A percentile compares a stretch with the other conserved stretches of the same genome.
These are phyloP conservation scores for Dynastes maya DNA, from an alignment of 2,888 invertebrate genomes.

Conservation along the genomic window DNA sequence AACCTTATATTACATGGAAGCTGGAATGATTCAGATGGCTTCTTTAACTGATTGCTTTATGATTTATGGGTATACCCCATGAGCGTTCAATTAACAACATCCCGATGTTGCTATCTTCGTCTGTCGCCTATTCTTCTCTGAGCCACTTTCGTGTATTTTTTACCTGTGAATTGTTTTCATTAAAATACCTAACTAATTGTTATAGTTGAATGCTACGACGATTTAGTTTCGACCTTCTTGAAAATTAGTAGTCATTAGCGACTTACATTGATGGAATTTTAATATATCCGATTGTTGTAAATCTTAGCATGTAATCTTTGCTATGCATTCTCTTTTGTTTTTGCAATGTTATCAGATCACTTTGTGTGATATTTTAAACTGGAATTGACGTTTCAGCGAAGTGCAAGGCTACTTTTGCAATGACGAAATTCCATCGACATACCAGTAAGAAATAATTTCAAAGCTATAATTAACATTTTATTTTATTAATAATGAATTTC, in stretches of 20 bases:
- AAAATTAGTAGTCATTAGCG: slow-evolving; percentile 34
- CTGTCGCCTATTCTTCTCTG: neutral
- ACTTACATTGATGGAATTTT: slow-evolving; percentile 31
- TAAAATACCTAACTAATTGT: slow-evolving; percentile 59
- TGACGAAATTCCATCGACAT: no score
- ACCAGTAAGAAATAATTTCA: no score
- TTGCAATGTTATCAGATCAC: neutral
- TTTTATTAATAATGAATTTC: no score
- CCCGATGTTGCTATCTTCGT: slow-evolving; percentile 4
- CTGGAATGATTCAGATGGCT: slow-evolving; percentile 44
- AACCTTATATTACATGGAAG: slow-evolving; percentile 24
- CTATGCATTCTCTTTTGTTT: neutral
- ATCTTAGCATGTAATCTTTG: neutral
- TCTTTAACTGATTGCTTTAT: slow-evolving; percentile 52
- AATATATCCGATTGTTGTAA: slow-evolving; percentile 13
- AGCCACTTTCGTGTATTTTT: slow-evolving; percentile 41
- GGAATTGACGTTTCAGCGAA: neutral
- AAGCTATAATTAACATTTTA: no score
- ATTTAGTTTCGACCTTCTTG: slow-evolving; percentile 28
- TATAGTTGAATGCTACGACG: slow-evolving; percentile 46
- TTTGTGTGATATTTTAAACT: slow-evolving; percentile 7
- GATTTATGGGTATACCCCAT: slow-evolving; percentile 57
- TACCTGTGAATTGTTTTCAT: slow-evolving; percentile 58
- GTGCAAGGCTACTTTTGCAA: no score
- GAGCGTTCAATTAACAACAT: slow-evolving; percentile 57